A percentile compares a stretch with the other conserved stretches of the same genome.
phyloP scores from a whole-genome alignment of 2,888 invertebrate species.

The Heliothis peltigera region DNA sequence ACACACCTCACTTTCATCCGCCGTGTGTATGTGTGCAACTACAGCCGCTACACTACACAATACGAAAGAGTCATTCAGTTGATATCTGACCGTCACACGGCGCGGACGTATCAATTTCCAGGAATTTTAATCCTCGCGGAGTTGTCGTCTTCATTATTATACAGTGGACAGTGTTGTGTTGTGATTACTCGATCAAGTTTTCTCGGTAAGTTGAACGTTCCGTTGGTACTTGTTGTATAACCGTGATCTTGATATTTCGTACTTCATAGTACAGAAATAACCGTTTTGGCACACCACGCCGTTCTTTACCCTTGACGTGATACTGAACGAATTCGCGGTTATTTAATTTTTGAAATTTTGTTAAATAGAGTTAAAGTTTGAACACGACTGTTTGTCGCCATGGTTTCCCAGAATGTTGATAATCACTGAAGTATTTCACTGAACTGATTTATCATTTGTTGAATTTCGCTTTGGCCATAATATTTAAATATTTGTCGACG shows the following conservation, averaged over 20 bases:
- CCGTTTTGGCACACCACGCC: conserved; percentile 78
- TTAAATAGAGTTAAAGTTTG: conserved; percentile 16
- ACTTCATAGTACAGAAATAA: conserved; percentile 78
- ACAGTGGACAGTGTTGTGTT: conserved; percentile 76
- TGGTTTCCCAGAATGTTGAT: conserved; percentile 17
- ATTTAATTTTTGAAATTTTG: conserved; percentile 37
- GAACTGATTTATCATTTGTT: conserved; percentile 21
- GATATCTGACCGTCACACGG: conserved; percentile 70
- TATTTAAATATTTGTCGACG: conserved; percentile 41
- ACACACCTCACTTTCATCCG: conserved; percentile 74
- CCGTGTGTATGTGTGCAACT: conserved; percentile 62
- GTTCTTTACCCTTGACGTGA: conserved; percentile 77
- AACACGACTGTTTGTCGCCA: neutral
- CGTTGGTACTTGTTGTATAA: conserved; percentile 53
- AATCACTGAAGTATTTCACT: conserved; percentile 14
- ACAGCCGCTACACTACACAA: conserved; percentile 61
- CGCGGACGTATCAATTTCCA: conserved; percentile 66
- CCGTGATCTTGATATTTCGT: conserved; percentile 75
- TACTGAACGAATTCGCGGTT: conserved; percentile 53
- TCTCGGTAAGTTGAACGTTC: conserved; percentile 75
- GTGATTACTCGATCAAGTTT: conserved; percentile 73
- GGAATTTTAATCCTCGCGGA: conserved; percentile 55
- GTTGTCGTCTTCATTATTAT: conserved; percentile 60
- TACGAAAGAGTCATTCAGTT: conserved; percentile 77
- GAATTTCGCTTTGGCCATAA: conserved; percentile 20